Evolutionary conservation across 2,888 invertebrate genomes (phyloP), one percentile per base, ranked within the genome.

Genomic region (Neoitamus cyanurus): DNA sequence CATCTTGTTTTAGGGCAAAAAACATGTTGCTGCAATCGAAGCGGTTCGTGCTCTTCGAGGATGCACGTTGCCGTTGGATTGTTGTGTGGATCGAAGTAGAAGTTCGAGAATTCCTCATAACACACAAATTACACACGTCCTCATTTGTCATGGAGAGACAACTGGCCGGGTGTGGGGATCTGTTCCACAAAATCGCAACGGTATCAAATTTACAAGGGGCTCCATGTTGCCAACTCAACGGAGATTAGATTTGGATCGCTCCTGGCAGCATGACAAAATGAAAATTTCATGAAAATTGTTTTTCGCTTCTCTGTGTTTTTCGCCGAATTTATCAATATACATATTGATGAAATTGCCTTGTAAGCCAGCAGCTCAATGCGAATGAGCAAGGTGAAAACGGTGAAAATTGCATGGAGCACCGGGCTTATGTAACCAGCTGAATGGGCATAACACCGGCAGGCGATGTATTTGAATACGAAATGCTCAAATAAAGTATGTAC

Each of bases 21-120:
- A 75, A 75, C 75, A 42, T 37, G 42, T n/a, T 37, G 75, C 75
- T 75, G 46, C 75, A 75, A 75, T 75, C 25, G 75, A 75, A 42
- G 30, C 3, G 7, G 1, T 72, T 42, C 42, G 15, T 42, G 42
- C 5, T 42, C 15, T 42, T 42, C n/a, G 15, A 42, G 42, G 25
- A 58, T 15, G 58, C 58, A 25, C 20, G 25, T 25, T 25, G 11
- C 15, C 25, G 58, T 20, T 25, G 7, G 20, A 58, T 73, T 70
- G 3, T 36, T 37, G 37, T 37, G 30, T 5, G 37, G 7, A 75
- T 46, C 13, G 34, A 75, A 75, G 25, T 37, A 20, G 20, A 75
- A 28, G 25, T 42, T 58, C 9, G 9, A 28, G 46, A 75, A 75
- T 75, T 42, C 42, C 42, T 75, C 75, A 75, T 42, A 58, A 58